These are phyloP conservation scores for Hydropsyche tenuis DNA, from an alignment of 1,140 invertebrate genomes.

Conservation along the genomic window DNA sequence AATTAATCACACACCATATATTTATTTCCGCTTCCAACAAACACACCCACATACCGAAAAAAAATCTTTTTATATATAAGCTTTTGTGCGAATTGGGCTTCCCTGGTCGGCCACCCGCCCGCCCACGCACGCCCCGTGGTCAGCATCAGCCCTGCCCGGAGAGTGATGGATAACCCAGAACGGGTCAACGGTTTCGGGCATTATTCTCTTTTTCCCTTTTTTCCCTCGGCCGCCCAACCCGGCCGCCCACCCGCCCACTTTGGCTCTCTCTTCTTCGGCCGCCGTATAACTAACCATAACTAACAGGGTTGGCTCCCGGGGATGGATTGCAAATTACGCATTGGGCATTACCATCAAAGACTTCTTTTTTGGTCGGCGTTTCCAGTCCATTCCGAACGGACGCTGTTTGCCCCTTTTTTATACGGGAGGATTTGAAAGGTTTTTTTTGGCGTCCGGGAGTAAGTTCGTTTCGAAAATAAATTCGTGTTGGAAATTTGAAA, in stretches of 20 bases:
- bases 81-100: background rate
- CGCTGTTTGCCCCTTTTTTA: background rate
- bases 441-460: too few species aligned
- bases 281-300: constrained; percentile 50
- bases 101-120: constrained; percentile 12
- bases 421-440: too few species aligned
- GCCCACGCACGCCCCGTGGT: constrained; percentile 23
- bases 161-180: constrained; percentile 51
- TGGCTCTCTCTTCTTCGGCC: constrained; percentile 35
- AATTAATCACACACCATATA: too few species aligned
- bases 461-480: too few species aligned
- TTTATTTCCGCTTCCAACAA: background rate
- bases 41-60: too few species aligned
- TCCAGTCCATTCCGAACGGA: background rate
- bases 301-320: constrained; percentile 38
- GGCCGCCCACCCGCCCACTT: too few species aligned
- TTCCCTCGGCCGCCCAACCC: constrained; percentile 27
- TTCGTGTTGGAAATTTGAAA: too few species aligned
- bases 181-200: constrained; percentile 51
- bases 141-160: constrained; percentile 41
- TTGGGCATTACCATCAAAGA: constrained; percentile 47
- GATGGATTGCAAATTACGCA: constrained; percentile 48
- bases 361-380: constrained; percentile 38
- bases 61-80: background rate
- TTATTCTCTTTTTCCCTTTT: constrained; percentile 51